Percentiles rank a stretch among this genome's conserved stretches.
phyloP scores from a whole-genome alignment of 2,797 vertebrate species.

The Aselliscus stoliczkanus region DNA sequence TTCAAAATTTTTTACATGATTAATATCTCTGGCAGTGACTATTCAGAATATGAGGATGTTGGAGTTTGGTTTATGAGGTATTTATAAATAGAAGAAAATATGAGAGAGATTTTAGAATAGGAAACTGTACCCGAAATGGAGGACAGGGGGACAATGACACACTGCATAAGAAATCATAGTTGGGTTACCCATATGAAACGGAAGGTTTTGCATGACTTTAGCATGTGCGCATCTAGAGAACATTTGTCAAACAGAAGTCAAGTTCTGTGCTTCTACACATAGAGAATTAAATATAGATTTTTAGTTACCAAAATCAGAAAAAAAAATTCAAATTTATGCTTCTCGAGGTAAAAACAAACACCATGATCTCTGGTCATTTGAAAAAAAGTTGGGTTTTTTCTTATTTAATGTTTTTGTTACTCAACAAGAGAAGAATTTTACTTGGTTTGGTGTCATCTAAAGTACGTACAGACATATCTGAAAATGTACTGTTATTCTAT shows the following conservation, averaged over 20 bases:
- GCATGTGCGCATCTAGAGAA: background rate
- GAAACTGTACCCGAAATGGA: background rate
- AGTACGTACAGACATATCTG: background rate
- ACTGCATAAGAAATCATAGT: background rate
- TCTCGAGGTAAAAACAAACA: background rate
- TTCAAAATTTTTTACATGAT: background rate
- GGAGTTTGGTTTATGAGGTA: background rate
- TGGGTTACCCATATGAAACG: background rate
- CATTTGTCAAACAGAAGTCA: background rate
- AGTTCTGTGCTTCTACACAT: background rate
- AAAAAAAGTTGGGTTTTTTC: background rate
- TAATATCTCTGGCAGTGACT: background rate
- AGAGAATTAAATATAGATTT: constrained; percentile 11
- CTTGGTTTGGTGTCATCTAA: background rate
- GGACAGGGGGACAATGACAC: background rate
- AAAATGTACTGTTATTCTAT: background rate
- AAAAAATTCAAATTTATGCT: background rate
- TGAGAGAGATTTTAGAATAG: background rate
- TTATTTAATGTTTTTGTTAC: background rate
- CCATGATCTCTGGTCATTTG: background rate
- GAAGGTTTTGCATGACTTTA: background rate
- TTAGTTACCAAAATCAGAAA: background rate
- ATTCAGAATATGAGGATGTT: background rate
- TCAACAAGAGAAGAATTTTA: background rate
- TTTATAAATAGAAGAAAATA: background rate